Percentiles rank a stretch among this genome's conserved stretches.
Evolutionary conservation across 1,140 invertebrate genomes (phyloP).

Genomic region (Catajapyx aquilonaris): DNA sequence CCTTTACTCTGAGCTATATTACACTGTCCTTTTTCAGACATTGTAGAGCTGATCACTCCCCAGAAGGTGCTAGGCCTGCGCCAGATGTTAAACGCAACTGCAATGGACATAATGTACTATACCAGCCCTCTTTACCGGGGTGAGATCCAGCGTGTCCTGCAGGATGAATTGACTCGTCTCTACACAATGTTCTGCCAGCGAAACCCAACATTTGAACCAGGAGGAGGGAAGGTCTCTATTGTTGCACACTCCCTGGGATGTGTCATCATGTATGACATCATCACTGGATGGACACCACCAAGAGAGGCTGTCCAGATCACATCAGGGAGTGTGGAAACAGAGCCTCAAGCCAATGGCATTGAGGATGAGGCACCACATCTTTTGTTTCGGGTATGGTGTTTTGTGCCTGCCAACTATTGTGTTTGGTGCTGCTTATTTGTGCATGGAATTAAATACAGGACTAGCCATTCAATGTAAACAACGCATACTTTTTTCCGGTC

Average conservation of each 20-base stretch:
- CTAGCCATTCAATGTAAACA: background rate
- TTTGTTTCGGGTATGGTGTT: background rate
- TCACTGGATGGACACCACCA: constrained; percentile 42
- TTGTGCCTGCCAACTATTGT: too few species aligned
- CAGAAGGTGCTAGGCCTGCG: constrained; percentile 39
- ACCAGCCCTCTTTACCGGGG: constrained; percentile 53
- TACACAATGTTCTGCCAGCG: constrained; percentile 46
- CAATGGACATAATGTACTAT: constrained; percentile 66
- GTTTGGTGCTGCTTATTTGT: too few species aligned
- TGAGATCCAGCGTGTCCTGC: constrained; percentile 47
- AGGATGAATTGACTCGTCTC: constrained; percentile 42
- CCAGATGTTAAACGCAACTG: constrained; percentile 44
- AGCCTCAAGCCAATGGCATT: background rate
- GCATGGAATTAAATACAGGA: too few species aligned
- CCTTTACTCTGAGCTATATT: too few species aligned
- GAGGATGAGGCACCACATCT: background rate
- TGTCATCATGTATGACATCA: constrained; percentile 58
- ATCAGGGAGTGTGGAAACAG: background rate
- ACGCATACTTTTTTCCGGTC: background rate
- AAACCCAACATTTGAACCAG: constrained; percentile 38
- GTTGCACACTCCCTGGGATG: constrained; percentile 59
- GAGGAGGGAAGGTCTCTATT: constrained; percentile 48
- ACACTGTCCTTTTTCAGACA: constrained; percentile 25
- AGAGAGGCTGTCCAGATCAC: constrained; percentile 17
- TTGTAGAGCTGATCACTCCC: constrained; percentile 48